Conservation (phyloP, 2,113 vertebrate species). For the Sceloporus tristichus region DNA sequence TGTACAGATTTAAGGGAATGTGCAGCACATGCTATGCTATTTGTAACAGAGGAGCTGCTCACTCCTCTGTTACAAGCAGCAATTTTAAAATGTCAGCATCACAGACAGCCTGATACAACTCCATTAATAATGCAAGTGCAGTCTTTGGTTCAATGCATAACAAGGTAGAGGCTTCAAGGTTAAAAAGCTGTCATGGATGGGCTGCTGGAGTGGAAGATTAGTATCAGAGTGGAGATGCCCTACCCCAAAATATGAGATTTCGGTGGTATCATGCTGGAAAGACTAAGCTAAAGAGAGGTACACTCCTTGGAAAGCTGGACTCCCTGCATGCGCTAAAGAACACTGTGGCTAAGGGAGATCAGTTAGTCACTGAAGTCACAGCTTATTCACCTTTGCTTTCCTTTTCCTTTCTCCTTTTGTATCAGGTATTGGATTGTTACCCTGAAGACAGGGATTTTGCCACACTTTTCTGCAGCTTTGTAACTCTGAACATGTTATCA, state of each 20-base stretch:
- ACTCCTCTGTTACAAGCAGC: slow-evolving; percentile 59
- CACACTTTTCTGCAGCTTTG: too few relatives aligned
- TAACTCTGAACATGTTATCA: too few relatives aligned
- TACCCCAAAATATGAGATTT: not conserved
- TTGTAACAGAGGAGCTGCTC: slow-evolving; percentile 25
- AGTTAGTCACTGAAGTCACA: not conserved
- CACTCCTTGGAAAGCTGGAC: not conserved
- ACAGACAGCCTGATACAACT: slow-evolving; percentile 59
- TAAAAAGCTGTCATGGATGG: slow-evolving; percentile 60
- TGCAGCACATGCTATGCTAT: not conserved
- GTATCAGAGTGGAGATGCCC: too few relatives aligned
- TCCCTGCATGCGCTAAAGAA: not conserved
- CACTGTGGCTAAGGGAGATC: not conserved
- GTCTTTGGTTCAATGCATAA: slow-evolving; percentile 57
- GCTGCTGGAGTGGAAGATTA: not conserved
- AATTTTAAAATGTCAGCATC: slow-evolving; percentile 70
- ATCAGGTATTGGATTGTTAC: too few relatives aligned
- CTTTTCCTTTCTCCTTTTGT: not conserved
- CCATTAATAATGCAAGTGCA: slow-evolving; percentile 77
- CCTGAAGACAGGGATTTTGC: not conserved
- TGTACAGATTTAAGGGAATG: not conserved
- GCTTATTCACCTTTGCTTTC: not conserved
- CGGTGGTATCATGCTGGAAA: too few relatives aligned
- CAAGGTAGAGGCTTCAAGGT: slow-evolving; percentile 73
- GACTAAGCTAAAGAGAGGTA: not conserved